Base-by-base conservation (phyloP, 2,113 vertebrate genomes). In the Tachycineta bicolor region DNA sequence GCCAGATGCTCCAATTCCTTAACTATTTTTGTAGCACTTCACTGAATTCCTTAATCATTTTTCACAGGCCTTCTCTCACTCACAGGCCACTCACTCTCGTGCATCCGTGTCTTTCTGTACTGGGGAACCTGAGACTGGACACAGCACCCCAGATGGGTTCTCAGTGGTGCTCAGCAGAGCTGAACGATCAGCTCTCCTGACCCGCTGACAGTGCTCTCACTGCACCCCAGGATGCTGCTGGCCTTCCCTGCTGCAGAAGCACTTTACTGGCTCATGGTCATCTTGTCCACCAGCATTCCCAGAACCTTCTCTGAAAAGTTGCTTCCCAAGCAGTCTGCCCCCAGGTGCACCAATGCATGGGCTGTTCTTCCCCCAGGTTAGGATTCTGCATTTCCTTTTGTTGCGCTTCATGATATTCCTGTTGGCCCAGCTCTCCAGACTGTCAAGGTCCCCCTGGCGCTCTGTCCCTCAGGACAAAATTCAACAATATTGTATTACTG, bases 391-490 rank as follows among this genome's bases (percentile, higher is more conserved):
- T 34, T 71, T 79, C 12, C 20, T 24, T 59, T 78, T 67, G 43
- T 33, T 58, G 56, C 31, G 86, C 6, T 79, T 62, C 37, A 33
- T 18, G 31, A 37, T 13, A 18, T 21, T 80, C 41, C 58, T 12
- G 4, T 37, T 52, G 53, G 8, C 28, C 31, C 39, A 68, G 7
- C 55, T 76, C 24, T 76, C 31, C 20, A 39, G 25, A 23, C n/a
- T 22, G 5, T 53, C 1, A 3, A 52, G 19, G 15, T n/a, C 4
- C 7, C 17, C 3, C 44, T 31, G 25, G 8, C 33, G 8, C 26
- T 28, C 10, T 9, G n/a, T 11, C 33, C 11, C 34, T 65, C 28
- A 43, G 5, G 26, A 64, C 7, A 77, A 44, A 41, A 64, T 34
- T 24, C 60, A 46, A 29, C n/a, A 24, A 25, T 26, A 65, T 5